Conservation (phyloP, 2,797 vertebrate genomes). For the Euthynnus affinis region DNA sequence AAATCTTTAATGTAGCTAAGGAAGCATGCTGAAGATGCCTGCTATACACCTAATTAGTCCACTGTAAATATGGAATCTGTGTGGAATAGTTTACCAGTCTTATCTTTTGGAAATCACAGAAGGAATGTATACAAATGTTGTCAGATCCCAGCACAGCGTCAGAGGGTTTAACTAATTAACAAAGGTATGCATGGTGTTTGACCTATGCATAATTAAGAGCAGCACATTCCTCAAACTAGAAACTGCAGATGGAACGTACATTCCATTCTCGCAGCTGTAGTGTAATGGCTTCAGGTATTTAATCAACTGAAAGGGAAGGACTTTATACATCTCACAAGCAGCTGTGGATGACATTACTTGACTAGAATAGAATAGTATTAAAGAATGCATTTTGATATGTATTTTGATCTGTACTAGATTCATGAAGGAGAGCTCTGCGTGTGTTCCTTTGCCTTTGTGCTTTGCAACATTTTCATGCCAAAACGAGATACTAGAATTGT, state of each 20-base stretch:
- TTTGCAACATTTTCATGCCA: constrained; percentile 15
- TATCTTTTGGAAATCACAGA: constrained; percentile 23
- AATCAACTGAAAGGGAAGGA: constrained; percentile 39
- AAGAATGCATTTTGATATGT: not conserved
- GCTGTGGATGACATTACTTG: constrained; percentile 31
- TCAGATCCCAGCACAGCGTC: constrained; percentile 25
- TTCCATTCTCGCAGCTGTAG: constrained; percentile 50
- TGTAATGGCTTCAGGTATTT: constrained; percentile 53
- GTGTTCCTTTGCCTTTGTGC: not conserved
- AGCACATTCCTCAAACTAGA: constrained; percentile 59
- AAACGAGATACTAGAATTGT: not conserved
- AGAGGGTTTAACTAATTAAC: constrained; percentile 59
- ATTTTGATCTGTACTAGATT: not conserved
- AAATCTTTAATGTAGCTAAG: not conserved
- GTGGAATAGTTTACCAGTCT: constrained; percentile 15
- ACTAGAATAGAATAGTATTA: constrained; percentile 4
- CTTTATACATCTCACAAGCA: constrained; percentile 34
- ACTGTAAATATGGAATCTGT: constrained; percentile 1
- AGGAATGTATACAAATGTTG: constrained; percentile 18
- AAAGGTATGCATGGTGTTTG: constrained; percentile 50
- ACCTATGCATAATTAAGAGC: constrained; percentile 60
- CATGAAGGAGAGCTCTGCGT: not conserved
- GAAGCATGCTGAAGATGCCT: not conserved
- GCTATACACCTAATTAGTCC: constrained; percentile 2
- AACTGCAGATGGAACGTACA: constrained; percentile 46